Percentiles rank a stretch among this genome's conserved stretches.
These are phyloP conservation scores for Calycopis cecrops DNA, from an alignment of 1,140 invertebrate genomes.

Conservation along the genomic window DNA sequence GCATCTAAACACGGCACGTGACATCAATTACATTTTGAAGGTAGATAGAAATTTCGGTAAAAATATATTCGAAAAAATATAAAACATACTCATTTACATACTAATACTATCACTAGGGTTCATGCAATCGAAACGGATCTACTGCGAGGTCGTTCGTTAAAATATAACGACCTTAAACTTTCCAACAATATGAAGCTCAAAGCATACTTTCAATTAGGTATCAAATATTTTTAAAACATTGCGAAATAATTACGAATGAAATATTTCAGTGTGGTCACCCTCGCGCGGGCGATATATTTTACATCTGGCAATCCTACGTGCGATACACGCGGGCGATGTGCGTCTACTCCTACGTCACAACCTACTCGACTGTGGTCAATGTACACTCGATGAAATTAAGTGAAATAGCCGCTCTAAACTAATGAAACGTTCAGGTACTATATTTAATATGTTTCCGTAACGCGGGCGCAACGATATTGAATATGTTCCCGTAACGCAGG, in stretches of 20 bases:
- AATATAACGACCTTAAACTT: conserved; percentile 36
- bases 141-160: conserved; percentile 18
- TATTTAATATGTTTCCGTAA: too few species aligned
- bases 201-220: conserved; percentile 1
- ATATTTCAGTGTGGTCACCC: background rate
- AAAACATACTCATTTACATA: conserved; percentile 34
- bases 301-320: conserved; percentile 11
- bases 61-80: conserved; percentile 37
- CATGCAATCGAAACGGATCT: conserved; percentile 39
- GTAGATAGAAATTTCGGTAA: conserved; percentile 19
- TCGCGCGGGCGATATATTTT: background rate
- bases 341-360: conserved; percentile 4
- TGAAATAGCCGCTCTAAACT: conserved; percentile 15
- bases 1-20: conserved; percentile 11
- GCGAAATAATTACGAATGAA: conserved; percentile 12
- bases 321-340: conserved; percentile 4
- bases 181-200: conserved; percentile 20
- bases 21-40: conserved; percentile 12
- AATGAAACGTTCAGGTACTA: conserved; percentile 35
- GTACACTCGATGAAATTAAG: conserved; percentile 9
- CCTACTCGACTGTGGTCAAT: conserved; percentile 7
- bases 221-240: conserved; percentile 12
- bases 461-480: too few species aligned
- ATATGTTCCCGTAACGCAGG: too few species aligned
- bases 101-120: conserved; percentile 52